Base-by-base conservation (phyloP, 2,888 invertebrate species). In the Coleophora deauratella region DNA sequence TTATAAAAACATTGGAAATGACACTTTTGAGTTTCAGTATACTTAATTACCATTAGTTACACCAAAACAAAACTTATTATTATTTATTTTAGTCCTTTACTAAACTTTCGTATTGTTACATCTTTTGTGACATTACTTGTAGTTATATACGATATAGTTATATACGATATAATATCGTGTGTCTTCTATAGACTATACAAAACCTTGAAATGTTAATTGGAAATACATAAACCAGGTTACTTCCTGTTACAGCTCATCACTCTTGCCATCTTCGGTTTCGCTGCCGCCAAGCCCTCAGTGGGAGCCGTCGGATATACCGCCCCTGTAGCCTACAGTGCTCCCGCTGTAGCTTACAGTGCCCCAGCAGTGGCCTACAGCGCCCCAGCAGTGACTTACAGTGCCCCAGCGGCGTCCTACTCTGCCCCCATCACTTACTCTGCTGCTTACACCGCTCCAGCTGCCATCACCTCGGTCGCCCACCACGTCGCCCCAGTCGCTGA, bases 201-300 rank as follows among this genome's bases (percentile, higher is more conserved):
- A n/a, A n/a, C n/a, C n/a, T n/a, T n/a, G n/a, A n/a, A n/a, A n/a
- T n/a, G n/a, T n/a, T n/a, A n/a, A n/a, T n/a, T n/a, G n/a, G n/a
- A n/a, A n/a, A n/a, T n/a, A n/a, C n/a, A n/a, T n/a, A n/a, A n/a
- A n/a, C n/a, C n/a, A n/a, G n/a, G n/a, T 21, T 4, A 21, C 21
- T 31, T 31, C 1, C 10, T 1, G 1, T 28, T 31, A 9, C 31
- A 31, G 31, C 10, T 46, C 15, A 41, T 48, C 35, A 40, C 51
- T 33, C 42, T 51, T 10, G 46, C 46, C 40, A 34, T 48, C 33
- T 41, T 50, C 37, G 50, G 44, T 27, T 31, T 49, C 28, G 49
- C 49, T 13, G 40, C 47, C 32, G 47, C 51, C 33, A 51, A 51
- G 31, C 50, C 52, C 31, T 7, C 43, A 10, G 7, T 7, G 31